These are phyloP conservation scores for Periophthalmus magnuspinnatus DNA, from an alignment of 2,797 vertebrate species.

Conservation along the genomic window DNA sequence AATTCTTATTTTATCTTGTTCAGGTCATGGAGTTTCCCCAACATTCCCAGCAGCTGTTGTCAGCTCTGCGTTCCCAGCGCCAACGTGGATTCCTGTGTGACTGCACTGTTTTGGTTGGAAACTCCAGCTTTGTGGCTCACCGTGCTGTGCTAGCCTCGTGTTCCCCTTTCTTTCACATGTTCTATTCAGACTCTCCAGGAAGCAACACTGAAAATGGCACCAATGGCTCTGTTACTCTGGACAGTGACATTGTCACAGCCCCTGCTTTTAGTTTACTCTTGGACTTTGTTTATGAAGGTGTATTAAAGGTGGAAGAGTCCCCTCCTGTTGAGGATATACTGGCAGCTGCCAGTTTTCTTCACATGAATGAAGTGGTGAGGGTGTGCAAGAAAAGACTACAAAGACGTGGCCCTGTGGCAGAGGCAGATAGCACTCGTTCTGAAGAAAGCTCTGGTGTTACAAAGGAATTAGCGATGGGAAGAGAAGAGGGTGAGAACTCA, in stretches of 20 bases:
- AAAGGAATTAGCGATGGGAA: constrained; percentile 42
- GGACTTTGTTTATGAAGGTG: constrained; percentile 93
- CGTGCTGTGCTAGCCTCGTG: constrained; percentile 90
- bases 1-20: constrained; percentile 9
- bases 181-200: constrained; percentile 85
- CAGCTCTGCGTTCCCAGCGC: constrained; percentile 87
- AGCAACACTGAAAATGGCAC: constrained; percentile 63
- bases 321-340: constrained; percentile 90
- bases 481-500: constrained; percentile 21
- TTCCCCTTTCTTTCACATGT: constrained; percentile 95
- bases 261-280: constrained; percentile 88
- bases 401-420: constrained; percentile 83
- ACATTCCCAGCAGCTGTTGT: constrained; percentile 90
- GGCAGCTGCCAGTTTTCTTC: constrained; percentile 93
- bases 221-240: constrained; percentile 81
- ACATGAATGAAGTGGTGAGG: constrained; percentile 96
- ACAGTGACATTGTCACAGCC: constrained; percentile 91
- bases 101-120: constrained; percentile 89
- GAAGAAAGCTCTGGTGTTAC: constrained; percentile 72
- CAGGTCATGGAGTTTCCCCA: constrained; percentile 91
- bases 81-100: constrained; percentile 94
- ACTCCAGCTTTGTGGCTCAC: constrained; percentile 87
- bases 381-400: constrained; percentile 91
- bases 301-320: constrained; percentile 80
- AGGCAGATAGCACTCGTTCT: constrained; percentile 92